These are phyloP conservation scores for Lysandra bellargus DNA, from an alignment of 2,888 invertebrate genomes.

Conservation along the genomic window DNA sequence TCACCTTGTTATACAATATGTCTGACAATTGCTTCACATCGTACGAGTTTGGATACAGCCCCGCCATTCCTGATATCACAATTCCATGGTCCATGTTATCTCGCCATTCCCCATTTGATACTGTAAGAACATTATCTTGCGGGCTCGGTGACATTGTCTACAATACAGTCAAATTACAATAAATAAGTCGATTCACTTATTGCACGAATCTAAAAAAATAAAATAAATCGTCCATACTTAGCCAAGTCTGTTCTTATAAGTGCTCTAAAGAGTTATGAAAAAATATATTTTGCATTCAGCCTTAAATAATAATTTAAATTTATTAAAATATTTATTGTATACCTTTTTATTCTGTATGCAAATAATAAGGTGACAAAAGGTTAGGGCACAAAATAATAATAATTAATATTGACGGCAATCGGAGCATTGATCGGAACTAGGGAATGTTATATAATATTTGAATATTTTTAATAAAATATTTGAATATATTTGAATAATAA, in stretches of 20 bases:
- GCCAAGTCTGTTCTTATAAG: not conserved
- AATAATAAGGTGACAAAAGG: constrained; percentile 2
- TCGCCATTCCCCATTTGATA: not conserved
- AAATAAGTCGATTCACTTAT: not conserved
- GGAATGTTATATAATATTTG: too few species aligned
- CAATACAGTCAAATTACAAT: not conserved
- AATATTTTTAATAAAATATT: too few species aligned
- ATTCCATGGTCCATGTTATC: constrained; percentile 45
- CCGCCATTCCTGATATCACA: constrained; percentile 78
- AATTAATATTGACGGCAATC: not conserved
- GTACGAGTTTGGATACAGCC: constrained; percentile 82
- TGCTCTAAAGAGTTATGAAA: not conserved
- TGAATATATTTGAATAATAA: too few species aligned
- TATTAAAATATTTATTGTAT: not conserved
- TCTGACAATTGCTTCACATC: constrained; percentile 81
- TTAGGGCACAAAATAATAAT: not conserved
- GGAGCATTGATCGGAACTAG: not conserved
- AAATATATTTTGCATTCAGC: not conserved
- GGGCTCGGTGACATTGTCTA: not conserved
- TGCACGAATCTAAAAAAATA: not conserved
- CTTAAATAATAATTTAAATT: constrained; percentile 1
- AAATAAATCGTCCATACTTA: not conserved
- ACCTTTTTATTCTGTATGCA: not conserved
- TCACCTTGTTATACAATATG: constrained; percentile 78
- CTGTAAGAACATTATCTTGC: not conserved